Evolutionary conservation across 2,888 invertebrate genomes (phyloP), one percentile per base, ranked within the genome.

Genomic region (Lysandra coridon): DNA sequence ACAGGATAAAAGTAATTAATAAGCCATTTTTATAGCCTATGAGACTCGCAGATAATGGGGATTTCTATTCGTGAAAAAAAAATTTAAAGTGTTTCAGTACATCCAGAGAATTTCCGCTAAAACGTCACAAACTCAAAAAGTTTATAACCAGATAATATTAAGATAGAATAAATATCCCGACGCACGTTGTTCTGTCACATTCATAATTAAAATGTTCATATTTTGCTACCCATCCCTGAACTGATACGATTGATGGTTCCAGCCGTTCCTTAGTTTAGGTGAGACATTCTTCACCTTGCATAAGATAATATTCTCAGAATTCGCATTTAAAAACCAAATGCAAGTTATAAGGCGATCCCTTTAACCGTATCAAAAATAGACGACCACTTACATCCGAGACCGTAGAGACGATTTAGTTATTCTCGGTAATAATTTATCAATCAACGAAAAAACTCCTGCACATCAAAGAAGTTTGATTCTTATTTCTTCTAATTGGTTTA

Each of bases 361-460:
- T 57, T 57, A 57, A 57, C 57, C 57, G 57, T 57, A 57, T 57
- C 57, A 57, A 57, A 57, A 57, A 57, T 57, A 57, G 57, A 57
- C 17, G 17, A 57, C 57, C 57, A 57, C 57, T 69, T 69, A 69
- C 69, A 69, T 37, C 69, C 69, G 69, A 69, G 33, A 33, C 23
- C 69, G 30, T 60, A n/a, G 60, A 69, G 37, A 69, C 37, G 69
- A 69, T 69, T 69, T 69, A 69, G 69, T 69, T 69, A 69, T 69
- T 69, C 69, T 69, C 0, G 33, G 69, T 69, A 69, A 69, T 69
- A 69, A 69, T 69, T 69, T 69, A 69, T 69, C 69, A 69, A 69
- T 69, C 69, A 69, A 33, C 69, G 14, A 69, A 69, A 64, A 64
- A 69, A 14, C 69, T 69, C 33, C 69, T 33, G 33, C 33, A 37